Percentiles rank a stretch among this genome's conserved stretches.
Evolutionary conservation across 2,888 invertebrate genomes (phyloP).

Genomic region (Nomada hirtipes): DNA sequence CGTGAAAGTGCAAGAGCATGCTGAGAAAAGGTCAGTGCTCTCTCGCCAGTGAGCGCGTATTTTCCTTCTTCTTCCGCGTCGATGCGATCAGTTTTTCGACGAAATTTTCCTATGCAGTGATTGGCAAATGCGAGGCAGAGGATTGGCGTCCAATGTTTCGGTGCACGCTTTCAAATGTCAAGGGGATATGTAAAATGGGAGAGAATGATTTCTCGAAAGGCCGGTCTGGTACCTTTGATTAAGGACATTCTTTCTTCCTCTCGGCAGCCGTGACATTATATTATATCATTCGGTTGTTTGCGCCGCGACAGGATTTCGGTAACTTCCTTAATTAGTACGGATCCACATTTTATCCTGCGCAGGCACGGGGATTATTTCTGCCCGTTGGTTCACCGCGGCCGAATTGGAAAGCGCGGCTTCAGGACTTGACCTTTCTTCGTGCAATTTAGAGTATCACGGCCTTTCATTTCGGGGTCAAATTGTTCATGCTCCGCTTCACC

Average conservation of each 20-base stretch:
- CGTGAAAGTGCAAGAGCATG: conserved; percentile 32
- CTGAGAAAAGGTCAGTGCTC: conserved; percentile 24
- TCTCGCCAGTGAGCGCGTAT: background rate
- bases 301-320: no score
- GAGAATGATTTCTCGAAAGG: background rate
- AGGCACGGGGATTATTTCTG: no score
- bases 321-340: no score
- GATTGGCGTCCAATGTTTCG: background rate
- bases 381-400: no score
- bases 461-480: background rate
- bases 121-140: no score
- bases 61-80: background rate
- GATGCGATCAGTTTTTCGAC: no score
- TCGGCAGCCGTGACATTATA: background rate
- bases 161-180: background rate
- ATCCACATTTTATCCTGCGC: no score
- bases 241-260: background rate
- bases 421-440: background rate
- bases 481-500: background rate
- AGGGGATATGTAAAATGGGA: background rate
- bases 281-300: background rate
- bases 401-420: conserved; percentile 12
- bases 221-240: background rate
- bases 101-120: no score
- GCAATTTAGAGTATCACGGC: background rate